These are phyloP conservation scores for Grallaria varia DNA, from an alignment of 2,113 vertebrate genomes.

Conservation along the genomic window DNA sequence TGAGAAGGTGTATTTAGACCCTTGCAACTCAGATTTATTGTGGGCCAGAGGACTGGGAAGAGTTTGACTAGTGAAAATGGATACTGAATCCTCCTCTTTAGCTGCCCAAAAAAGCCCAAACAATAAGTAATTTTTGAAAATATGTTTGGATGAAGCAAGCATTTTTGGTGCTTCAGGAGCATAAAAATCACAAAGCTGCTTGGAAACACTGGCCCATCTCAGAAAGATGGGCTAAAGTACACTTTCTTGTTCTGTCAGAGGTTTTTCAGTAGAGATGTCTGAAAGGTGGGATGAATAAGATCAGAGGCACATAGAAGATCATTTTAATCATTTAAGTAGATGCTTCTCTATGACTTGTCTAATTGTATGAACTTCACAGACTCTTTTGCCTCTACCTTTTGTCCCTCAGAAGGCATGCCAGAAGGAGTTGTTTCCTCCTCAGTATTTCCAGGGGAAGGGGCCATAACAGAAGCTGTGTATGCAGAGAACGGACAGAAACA, in stretches of 20 bases:
- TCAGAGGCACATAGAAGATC: not conserved
- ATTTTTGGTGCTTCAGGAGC: not conserved
- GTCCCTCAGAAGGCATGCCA: not conserved
- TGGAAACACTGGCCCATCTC: not conserved
- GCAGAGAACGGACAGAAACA: accelerated
- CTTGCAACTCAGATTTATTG: not conserved
- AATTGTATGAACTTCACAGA: not conserved
- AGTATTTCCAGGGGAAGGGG: not conserved
- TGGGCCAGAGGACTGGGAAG: not conserved
- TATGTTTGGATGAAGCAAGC: not conserved
- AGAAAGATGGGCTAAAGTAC: not conserved
- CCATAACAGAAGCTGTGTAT: accelerated
- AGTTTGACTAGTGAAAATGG: not conserved
- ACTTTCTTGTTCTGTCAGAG: not conserved
- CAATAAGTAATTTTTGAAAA: not conserved
- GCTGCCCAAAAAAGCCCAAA: not conserved
- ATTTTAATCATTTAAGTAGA: not conserved
- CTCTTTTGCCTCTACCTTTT: not conserved
- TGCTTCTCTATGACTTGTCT: not conserved
- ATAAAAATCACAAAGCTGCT: not conserved
- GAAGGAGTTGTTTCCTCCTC: not conserved
- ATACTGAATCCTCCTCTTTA: not conserved
- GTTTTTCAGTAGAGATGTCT: not conserved
- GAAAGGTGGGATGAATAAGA: not conserved
- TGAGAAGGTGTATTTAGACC: not conserved